Conservation (phyloP, 2,888 invertebrate genomes). For the Apotomis betuletana region DNA sequence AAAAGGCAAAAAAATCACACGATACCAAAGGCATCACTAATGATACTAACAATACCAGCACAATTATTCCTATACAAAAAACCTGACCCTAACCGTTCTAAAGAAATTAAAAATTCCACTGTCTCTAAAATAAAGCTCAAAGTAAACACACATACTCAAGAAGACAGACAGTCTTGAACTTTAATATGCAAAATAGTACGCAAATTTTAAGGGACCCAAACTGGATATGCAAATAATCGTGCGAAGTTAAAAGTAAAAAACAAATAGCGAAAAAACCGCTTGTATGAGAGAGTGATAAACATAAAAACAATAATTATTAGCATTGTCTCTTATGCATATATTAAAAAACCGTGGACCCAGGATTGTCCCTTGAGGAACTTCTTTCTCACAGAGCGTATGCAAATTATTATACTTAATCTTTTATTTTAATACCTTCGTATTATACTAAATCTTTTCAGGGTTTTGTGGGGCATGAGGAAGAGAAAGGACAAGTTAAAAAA, state of each 20-base stretch:
- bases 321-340: slow-evolving; percentile 71
- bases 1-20: slow-evolving; percentile 66
- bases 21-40: slow-evolving; percentile 72
- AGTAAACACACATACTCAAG: slow-evolving; percentile 72
- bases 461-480: slow-evolving; percentile 65
- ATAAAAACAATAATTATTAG: slow-evolving; percentile 78
- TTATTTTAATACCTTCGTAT: slow-evolving; percentile 82
- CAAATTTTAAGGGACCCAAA: slow-evolving; percentile 65
- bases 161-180: slow-evolving; percentile 72
- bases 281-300: slow-evolving; percentile 77
- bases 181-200: slow-evolving; percentile 76
- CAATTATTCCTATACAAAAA: slow-evolving; percentile 62
- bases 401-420: slow-evolving; percentile 79
- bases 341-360: slow-evolving; percentile 64
- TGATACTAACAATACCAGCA: slow-evolving; percentile 65
- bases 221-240: slow-evolving; percentile 82
- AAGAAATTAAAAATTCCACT: slow-evolving; percentile 73
- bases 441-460: slow-evolving; percentile 72
- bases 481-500: slow-evolving; percentile 67
- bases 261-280: slow-evolving; percentile 77
- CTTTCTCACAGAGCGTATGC: slow-evolving; percentile 79
- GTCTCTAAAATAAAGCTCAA: slow-evolving; percentile 77
- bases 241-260: slow-evolving; percentile 79
- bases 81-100: slow-evolving; percentile 74
- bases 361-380: slow-evolving; percentile 65